Base-by-base conservation (phyloP, 2,113 vertebrate species). In the Paedocypris sp. region DNA sequence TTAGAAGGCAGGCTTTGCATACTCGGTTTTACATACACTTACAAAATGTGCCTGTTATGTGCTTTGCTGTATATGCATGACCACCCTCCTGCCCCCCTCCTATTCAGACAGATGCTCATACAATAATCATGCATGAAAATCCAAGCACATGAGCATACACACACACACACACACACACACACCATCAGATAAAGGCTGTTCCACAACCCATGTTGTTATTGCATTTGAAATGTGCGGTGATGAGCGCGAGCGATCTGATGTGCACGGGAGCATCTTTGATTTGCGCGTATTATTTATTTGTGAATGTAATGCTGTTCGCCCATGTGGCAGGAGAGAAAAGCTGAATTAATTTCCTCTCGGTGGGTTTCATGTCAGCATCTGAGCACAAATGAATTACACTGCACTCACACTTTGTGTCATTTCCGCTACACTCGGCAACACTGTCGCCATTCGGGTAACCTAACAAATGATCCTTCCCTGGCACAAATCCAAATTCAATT, bases 381-480 rank as follows among this genome's bases (percentile, higher is more conserved):
- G 68, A 78, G 78, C 75, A 38, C 69, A 76, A 74, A 83, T 86
- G 80, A 85, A 83, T 85, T 81, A 80, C 81, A 72, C 71, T 68
- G 76, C 70, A 60, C 73, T 67, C 74, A 70, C 68, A 64, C 74
- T 81, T 80, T 77, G 77, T 84, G 82, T 81, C 74, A 83, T 82
- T 84, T 85, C 90, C 90, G 89, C 83, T 89, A 87, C 86, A 85
- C 83, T 85, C 86, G 86, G 89, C 87, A 90, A 84, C 87, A 88
- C 87, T 88, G 86, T 85, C 90, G 88, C 87, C 90, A 89, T 94
- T 94, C 88, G 87, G n/a, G 88, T 88, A 87, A 93, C 81, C 87
- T 86, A 95, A 97, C 91, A 93, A 93, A 94, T 94, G 87, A 93
- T 94, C 88, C 88, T 86, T 84, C 85, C 85, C 88, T 92, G 90